Evolutionary conservation across 2,113 vertebrate species (phyloP).

Genomic region (Syngnathus typhle): DNA sequence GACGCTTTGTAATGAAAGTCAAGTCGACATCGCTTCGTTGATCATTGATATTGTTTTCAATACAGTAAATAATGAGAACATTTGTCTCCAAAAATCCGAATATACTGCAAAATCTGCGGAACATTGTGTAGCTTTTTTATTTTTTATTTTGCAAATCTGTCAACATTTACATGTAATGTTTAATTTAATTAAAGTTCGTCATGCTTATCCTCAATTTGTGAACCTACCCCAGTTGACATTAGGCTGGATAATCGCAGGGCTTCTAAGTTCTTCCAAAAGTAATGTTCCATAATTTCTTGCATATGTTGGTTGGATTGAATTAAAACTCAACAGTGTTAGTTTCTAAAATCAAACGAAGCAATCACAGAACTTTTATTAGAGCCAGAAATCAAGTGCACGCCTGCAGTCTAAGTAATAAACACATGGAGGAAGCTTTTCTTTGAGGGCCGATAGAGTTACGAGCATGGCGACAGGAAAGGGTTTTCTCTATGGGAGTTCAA

Average conservation of each 20-base stretch:
- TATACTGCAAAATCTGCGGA: no score
- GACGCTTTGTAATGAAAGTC: no score
- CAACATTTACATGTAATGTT: no score
- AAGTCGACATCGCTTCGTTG: no score
- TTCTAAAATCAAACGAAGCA: neutral
- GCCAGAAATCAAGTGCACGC: slow-evolving; percentile 1
- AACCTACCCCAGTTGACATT: no score
- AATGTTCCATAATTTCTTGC: neutral
- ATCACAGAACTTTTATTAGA: neutral
- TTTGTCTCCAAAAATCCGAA: no score
- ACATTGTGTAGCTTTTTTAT: no score
- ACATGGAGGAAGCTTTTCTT: slow-evolving; percentile 2
- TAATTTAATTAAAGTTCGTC: no score
- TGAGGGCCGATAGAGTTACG: slow-evolving; percentile 10
- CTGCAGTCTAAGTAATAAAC: neutral
- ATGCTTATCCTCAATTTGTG: no score
- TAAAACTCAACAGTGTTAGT: neutral
- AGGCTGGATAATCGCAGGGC: neutral
- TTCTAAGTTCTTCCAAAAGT: neutral
- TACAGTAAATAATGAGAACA: no score
- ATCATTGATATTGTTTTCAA: no score
- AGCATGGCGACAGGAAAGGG: neutral
- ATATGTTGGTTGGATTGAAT: neutral
- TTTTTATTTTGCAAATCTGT: no score
- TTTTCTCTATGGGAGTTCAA: neutral